These are phyloP conservation scores for Brienomyrus longianalis DNA, from an alignment of 2,113 vertebrate species.

Conservation along the genomic window DNA sequence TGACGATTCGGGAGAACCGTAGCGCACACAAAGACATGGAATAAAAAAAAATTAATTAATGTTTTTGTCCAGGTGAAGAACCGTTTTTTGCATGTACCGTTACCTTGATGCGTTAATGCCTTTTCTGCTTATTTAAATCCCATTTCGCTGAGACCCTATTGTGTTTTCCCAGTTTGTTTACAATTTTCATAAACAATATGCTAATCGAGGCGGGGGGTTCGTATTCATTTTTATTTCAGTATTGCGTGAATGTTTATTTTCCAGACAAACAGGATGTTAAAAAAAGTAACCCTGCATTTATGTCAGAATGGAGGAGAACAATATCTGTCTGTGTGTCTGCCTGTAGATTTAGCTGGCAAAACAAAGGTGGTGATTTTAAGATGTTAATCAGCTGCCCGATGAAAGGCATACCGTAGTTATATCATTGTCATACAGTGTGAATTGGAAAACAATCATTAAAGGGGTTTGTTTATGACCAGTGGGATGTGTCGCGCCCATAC, in stretches of 20 bases:
- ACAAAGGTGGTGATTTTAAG: constrained; percentile 39
- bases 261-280: constrained; percentile 32
- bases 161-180: constrained; percentile 36
- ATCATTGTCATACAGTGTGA: constrained; percentile 34
- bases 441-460: constrained; percentile 32
- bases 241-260: constrained; percentile 34
- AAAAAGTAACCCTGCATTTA: constrained; percentile 29
- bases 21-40: constrained; percentile 14
- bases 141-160: constrained; percentile 29
- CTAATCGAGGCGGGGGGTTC: constrained; percentile 29
- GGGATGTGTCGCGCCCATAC: neutral
- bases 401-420: constrained; percentile 31
- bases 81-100: constrained; percentile 26
- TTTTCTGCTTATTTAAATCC: constrained; percentile 44
- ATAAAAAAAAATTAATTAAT: constrained; percentile 40
- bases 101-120: constrained; percentile 51
- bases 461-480: constrained; percentile 31
- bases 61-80: constrained; percentile 43
- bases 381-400: constrained; percentile 40
- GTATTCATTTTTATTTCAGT: constrained; percentile 27
- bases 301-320: constrained; percentile 30
- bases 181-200: constrained; percentile 33
- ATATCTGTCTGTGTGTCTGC: constrained; percentile 13
- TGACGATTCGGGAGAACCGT: constrained; percentile 36
- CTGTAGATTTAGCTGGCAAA: constrained; percentile 12